Conservation (phyloP, 2,888 invertebrate species). For the Actias luna region DNA sequence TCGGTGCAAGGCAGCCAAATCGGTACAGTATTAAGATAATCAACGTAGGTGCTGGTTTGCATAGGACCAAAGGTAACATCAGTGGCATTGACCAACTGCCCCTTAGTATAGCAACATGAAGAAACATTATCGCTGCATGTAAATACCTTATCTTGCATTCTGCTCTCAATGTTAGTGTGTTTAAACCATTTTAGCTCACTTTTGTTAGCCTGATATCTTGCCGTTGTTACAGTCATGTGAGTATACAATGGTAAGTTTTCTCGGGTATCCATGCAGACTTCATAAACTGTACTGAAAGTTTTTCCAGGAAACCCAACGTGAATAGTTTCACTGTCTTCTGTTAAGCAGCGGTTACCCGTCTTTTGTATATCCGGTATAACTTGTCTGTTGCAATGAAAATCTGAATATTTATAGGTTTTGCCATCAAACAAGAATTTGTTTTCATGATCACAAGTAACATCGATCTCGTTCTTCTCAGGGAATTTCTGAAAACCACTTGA, state of each 20-base stretch:
- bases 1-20: constrained; percentile 14
- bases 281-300: constrained; percentile 17
- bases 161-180: neutral
- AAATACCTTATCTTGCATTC: neutral
- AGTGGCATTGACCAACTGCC: constrained; percentile 17
- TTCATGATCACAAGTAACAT: constrained; percentile 20
- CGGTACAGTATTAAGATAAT: constrained; percentile 16
- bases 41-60: constrained; percentile 19
- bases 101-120: constrained; percentile 15
- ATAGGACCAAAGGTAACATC: constrained; percentile 18
- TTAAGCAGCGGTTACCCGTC: constrained; percentile 20
- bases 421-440: constrained; percentile 19
- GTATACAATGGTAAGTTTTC: constrained; percentile 17
- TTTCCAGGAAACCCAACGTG: constrained; percentile 19
- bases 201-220: neutral
- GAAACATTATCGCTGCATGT: neutral
- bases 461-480: constrained; percentile 14
- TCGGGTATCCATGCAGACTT: constrained; percentile 20
- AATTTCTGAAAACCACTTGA: constrained; percentile 10
- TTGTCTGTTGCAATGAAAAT: constrained; percentile 19
- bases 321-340: constrained; percentile 19
- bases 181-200: constrained; percentile 2
- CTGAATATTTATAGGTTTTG: constrained; percentile 17
- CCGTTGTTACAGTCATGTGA: neutral
- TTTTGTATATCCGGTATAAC: constrained; percentile 10